Evolutionary conservation across 2,113 vertebrate species (phyloP).

Genomic region (Ceratotherium simum): DNA sequence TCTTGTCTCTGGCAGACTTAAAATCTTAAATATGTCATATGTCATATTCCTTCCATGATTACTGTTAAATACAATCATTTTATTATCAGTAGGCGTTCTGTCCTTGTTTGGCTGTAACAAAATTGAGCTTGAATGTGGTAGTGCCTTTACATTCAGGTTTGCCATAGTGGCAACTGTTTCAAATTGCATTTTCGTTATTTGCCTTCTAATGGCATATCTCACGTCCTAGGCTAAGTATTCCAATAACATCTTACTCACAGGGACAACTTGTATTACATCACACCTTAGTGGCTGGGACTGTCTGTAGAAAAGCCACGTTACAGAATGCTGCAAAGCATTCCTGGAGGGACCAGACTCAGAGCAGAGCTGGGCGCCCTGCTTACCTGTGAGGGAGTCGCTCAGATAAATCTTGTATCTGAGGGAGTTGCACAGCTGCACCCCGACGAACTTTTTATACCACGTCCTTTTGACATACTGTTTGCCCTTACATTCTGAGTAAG

Average conservation of each 20-base stretch:
- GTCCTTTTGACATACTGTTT: slow-evolving; percentile 97
- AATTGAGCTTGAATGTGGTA: background rate
- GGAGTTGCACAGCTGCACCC: slow-evolving; percentile 99
- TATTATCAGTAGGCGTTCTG: background rate
- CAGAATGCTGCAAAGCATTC: background rate
- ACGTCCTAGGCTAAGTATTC: background rate
- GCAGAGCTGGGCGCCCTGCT: slow-evolving; percentile 51
- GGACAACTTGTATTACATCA: background rate
- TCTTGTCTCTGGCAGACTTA: background rate
- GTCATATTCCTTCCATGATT: background rate
- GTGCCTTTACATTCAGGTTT: background rate
- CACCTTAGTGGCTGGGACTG: background rate
- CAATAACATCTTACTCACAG: background rate
- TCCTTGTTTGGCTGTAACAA: background rate
- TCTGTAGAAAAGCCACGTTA: background rate
- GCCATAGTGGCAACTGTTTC: background rate
- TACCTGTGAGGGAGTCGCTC: slow-evolving; percentile 97
- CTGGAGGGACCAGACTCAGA: background rate
- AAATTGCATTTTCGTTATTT: slow-evolving; percentile 39
- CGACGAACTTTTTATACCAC: slow-evolving; percentile 99
- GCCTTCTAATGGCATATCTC: background rate
- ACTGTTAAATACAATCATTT: background rate
- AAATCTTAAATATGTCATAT: background rate
- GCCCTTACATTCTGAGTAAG: slow-evolving; percentile 96
- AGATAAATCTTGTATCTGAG: slow-evolving; percentile 99